These are phyloP conservation scores for Zaprionus africanus DNA, from an alignment of 1,140 invertebrate genomes.

Conservation along the genomic window DNA sequence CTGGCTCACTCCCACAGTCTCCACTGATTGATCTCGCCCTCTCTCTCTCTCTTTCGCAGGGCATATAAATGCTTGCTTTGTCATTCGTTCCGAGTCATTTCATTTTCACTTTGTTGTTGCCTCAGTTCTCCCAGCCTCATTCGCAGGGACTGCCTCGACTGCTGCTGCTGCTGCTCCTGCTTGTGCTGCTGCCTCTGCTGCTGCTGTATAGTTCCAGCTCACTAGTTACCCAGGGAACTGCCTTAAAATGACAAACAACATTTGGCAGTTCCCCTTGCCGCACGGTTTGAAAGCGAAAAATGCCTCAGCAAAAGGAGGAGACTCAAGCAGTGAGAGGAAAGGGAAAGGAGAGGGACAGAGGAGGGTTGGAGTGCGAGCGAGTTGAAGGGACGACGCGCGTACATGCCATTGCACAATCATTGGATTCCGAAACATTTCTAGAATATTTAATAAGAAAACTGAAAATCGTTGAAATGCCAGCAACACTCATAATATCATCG, in stretches of 20 bases:
- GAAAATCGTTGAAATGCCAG: constrained; percentile 83
- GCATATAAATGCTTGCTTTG: constrained; percentile 78
- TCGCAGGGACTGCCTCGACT: constrained; percentile 21
- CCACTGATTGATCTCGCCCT: constrained; percentile 1
- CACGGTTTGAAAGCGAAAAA: constrained; percentile 66
- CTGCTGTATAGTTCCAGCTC: constrained; percentile 74
- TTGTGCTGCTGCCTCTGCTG: constrained; percentile 27
- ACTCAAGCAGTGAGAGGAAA: constrained; percentile 12
- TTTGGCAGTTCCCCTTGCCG: constrained; percentile 52
- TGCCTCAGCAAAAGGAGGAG: constrained; percentile 43
- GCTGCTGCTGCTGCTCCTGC: constrained; percentile 19
- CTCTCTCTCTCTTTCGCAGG: constrained; percentile 6
- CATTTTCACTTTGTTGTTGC: constrained; percentile 82
- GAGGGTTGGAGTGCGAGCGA: neutral
- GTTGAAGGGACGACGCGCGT: constrained; percentile 51
- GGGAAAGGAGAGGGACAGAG: neutral
- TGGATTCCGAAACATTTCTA: constrained; percentile 83
- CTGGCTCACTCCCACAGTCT: neutral
- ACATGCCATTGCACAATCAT: constrained; percentile 83
- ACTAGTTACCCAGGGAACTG: constrained; percentile 77
- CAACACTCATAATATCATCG: constrained; percentile 78
- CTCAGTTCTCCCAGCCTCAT: constrained; percentile 44
- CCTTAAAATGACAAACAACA: constrained; percentile 82
- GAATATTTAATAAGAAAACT: constrained; percentile 83
- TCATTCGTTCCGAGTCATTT: constrained; percentile 82